These are phyloP conservation scores for Venturia canescens DNA, from an alignment of 1,140 invertebrate species.

Conservation along the genomic window DNA sequence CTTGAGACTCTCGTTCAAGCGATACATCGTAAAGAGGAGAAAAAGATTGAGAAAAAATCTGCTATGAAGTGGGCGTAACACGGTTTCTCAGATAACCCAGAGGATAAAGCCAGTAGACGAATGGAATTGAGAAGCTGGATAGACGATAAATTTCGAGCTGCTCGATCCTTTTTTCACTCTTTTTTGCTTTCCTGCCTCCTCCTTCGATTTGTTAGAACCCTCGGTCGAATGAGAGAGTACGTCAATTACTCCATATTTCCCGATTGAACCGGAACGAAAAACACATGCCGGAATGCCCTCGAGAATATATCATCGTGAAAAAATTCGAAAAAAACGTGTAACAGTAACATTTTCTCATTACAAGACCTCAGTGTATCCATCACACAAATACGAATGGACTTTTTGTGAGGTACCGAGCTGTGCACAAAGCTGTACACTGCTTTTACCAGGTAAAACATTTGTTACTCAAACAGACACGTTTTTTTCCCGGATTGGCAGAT, in stretches of 20 bases:
- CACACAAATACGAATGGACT: neutral
- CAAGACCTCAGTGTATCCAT: neutral
- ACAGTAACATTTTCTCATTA: conserved; percentile 14
- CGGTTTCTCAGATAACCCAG: neutral
- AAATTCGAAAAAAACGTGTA: neutral
- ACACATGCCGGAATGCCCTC: neutral
- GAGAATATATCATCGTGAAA: conserved; percentile 7
- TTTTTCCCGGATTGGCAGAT: no score
- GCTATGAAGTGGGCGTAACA: conserved; percentile 4
- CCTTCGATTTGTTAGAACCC: conserved; percentile 5
- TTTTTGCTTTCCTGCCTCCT: neutral
- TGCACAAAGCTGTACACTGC: neutral
- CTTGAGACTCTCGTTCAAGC: neutral
- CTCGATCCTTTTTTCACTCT: neutral
- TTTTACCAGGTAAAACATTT: neutral
- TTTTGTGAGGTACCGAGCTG: neutral
- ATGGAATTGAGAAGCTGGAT: conserved; percentile 23
- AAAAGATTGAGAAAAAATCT: neutral
- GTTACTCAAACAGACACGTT: no score
- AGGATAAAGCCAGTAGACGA: conserved; percentile 5
- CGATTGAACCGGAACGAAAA: neutral
- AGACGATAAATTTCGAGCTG: conserved; percentile 10
- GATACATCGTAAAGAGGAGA: conserved; percentile 9
- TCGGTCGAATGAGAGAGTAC: neutral
- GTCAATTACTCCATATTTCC: conserved; percentile 26